Percentiles rank a stretch among this genome's conserved stretches.
Conservation (phyloP, 1,140 invertebrate species). For the Drosophila oshimai region DNA sequence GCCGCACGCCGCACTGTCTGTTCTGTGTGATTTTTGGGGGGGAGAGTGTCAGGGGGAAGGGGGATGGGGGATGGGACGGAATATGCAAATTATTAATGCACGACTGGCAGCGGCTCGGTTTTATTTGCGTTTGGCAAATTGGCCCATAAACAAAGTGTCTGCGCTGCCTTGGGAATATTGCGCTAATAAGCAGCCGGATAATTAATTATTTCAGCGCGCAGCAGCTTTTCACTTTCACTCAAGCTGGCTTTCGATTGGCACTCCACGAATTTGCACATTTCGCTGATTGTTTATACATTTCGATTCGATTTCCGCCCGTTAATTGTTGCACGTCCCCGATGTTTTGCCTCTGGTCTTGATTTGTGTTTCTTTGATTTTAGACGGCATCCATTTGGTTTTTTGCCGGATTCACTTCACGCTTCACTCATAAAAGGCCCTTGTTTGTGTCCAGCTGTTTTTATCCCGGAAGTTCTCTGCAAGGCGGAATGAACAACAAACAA, state of each 20-base stretch:
- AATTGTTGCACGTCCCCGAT: constrained; percentile 22
- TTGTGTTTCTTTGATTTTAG: constrained; percentile 7
- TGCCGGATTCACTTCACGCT: background rate
- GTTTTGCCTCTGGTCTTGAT: constrained; percentile 15
- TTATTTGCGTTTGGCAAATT: constrained; percentile 34
- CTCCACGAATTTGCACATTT: constrained; percentile 59
- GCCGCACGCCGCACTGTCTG: constrained; percentile 48
- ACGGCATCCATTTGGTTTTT: constrained; percentile 33
- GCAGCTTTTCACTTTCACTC: constrained; percentile 26
- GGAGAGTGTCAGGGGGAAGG: no score
- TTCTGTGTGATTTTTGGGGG: constrained; percentile 1
- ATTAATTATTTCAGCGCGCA: constrained; percentile 44
- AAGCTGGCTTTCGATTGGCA: constrained; percentile 57
- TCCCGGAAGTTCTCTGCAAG: constrained; percentile 63
- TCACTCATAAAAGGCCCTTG: constrained; percentile 17
- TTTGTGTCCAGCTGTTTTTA: constrained; percentile 55
- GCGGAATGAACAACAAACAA: constrained; percentile 59
- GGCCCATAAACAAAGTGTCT: constrained; percentile 48
- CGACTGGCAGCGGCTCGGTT: constrained; percentile 24
- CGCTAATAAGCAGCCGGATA: constrained; percentile 45
- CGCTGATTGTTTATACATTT: constrained; percentile 55
- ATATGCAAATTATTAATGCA: constrained; percentile 58
- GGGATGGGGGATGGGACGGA: constrained; percentile 10
- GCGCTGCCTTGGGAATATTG: constrained; percentile 15
- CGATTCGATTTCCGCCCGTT: constrained; percentile 58